Evolutionary conservation across 2,797 vertebrate genomes (phyloP).

Genomic region (Enteromius viviparus): DNA sequence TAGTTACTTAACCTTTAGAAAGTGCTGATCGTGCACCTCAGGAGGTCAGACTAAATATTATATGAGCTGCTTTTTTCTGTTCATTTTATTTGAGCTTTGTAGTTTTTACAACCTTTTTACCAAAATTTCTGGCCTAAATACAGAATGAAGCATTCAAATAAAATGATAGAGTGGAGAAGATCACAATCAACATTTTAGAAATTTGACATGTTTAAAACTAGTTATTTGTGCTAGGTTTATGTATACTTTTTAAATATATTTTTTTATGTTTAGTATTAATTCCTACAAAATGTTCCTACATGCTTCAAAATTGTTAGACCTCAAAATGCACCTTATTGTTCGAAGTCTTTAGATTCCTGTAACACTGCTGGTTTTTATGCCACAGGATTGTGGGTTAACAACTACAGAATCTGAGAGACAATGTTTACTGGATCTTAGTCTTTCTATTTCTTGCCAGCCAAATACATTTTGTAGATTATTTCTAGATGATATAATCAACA

Average conservation of each 20-base stretch:
- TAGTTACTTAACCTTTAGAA: slow-evolving; percentile 30
- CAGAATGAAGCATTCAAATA: neutral
- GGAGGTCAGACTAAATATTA: slow-evolving; percentile 15
- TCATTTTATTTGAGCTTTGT: neutral
- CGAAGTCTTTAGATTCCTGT: slow-evolving; percentile 33
- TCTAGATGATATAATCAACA: neutral
- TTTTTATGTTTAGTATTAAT: too few relatives aligned
- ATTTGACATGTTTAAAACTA: neutral
- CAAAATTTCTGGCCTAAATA: neutral
- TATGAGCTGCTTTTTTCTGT: neutral
- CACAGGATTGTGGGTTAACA: slow-evolving; percentile 52
- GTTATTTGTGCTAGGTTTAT: neutral
- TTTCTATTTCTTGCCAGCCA: neutral
- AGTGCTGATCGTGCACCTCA: neutral
- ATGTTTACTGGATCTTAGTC: slow-evolving; percentile 1
- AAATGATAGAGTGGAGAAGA: neutral
- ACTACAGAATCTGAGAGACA: slow-evolving; percentile 48
- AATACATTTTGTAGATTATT: neutral
- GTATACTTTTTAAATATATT: neutral
- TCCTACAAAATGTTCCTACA: neutral
- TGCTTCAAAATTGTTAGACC: neutral
- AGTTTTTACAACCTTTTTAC: neutral
- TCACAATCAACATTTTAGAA: neutral
- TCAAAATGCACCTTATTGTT: neutral
- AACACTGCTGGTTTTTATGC: slow-evolving; percentile 51